Evolutionary conservation across 2,797 vertebrate genomes (phyloP), one percentile per base, ranked within the genome.

Genomic region (Ficedula albicollis): DNA sequence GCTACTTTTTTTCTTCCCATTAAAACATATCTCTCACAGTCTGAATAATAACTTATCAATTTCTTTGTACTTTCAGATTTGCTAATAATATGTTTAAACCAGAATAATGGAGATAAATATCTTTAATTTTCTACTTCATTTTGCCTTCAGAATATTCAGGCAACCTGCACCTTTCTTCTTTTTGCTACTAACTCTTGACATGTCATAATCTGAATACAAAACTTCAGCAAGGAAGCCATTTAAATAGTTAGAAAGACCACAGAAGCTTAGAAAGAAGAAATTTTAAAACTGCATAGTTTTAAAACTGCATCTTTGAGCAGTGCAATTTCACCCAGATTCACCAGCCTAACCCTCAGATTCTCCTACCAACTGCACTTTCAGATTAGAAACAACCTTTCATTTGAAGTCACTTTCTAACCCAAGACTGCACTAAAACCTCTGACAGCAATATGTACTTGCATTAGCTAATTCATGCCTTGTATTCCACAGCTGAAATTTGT

Each of bases 91-190:
- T 78, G 55, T 88, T 93, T 92, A 84, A 92, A 92, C 95, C 44
- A 69, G 44, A 97, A 96, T 81, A 97, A 97, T 78, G 48, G 76
- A 97, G 96, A 98, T 95, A 97, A 97, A 94, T 96, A 97, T 95
- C 85, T 97, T 97, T 97, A 96, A 97, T 98, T 98, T 97, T 97
- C 94, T 90, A 91, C 83, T 85, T 97, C 67, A 87, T 97, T 97
- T 95, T 97, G 79, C 75, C 79, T 95, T 94, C 68, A 87, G 64
- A 95, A 92, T 96, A 96, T 54, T 77, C 29, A 76, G 52, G 60
- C 48, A 89, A 93, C 58, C 34, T 82, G 26, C 6, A 81, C 44
- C 64, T 91, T 95, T 90, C 76, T 95, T 97, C 77, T 93, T 75
- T 85, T 96, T 90, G 58, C 74, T 84, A 44, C n/a, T 90, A 84